These are phyloP conservation scores for Macroglossus sobrinus DNA, from an alignment of 2,113 vertebrate genomes.

Conservation along the genomic window DNA sequence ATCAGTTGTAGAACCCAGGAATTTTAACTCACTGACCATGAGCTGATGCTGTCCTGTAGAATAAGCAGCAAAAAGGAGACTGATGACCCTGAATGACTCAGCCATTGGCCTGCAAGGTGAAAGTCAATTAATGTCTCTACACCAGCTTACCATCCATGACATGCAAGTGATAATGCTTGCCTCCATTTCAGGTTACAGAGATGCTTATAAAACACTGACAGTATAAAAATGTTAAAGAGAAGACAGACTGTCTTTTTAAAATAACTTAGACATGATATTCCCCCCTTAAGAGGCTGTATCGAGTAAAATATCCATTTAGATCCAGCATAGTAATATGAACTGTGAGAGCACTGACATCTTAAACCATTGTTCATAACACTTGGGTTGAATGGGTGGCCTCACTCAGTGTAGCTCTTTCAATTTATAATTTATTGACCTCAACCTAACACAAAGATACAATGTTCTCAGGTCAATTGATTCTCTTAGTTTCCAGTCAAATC, in stretches of 20 bases:
- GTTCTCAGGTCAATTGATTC: background rate
- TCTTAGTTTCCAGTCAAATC: background rate
- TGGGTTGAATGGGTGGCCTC: background rate
- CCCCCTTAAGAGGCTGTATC: background rate
- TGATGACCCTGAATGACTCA: constrained; percentile 54
- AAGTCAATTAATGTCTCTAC: background rate
- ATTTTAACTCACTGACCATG: background rate
- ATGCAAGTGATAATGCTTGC: background rate
- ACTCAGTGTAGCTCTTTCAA: background rate
- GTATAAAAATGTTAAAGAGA: background rate
- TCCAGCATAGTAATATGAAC: constrained; percentile 34
- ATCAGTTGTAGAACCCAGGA: background rate
- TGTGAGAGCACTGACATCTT: constrained; percentile 37
- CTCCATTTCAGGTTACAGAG: background rate
- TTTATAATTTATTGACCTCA: constrained; percentile 57
- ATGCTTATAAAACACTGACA: background rate
- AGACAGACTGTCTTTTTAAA: constrained; percentile 35
- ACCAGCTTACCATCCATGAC: background rate
- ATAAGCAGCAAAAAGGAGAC: constrained; percentile 21
- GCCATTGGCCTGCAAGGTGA: constrained; percentile 32
- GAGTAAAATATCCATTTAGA: constrained; percentile 46
- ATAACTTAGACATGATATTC: constrained; percentile 4
- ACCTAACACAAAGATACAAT: background rate
- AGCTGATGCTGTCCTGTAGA: constrained; percentile 11
- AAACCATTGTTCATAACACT: constrained; percentile 51